A percentile compares a stretch with the other conserved stretches of the same genome.
Conservation (phyloP, 30 jellyfish, hydroid and myxozoan species). For the Hydra vulgaris region DNA sequence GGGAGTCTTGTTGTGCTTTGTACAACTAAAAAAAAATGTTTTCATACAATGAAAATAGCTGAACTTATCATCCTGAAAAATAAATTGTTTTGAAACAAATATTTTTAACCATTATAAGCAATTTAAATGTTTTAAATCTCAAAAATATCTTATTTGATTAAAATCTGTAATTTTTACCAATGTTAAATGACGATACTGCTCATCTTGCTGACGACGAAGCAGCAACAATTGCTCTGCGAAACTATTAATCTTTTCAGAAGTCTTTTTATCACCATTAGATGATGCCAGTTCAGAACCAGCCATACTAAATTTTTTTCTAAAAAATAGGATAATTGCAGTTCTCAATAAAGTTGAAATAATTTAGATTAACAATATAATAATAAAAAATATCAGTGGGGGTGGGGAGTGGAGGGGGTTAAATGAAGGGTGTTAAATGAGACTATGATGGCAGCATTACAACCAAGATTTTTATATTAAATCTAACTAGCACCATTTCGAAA, state of each 20-base stretch:
- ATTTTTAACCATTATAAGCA: not conserved
- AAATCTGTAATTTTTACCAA: not conserved
- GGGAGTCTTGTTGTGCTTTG: slow-evolving; percentile 75
- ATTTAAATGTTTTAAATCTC: not conserved
- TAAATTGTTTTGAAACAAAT: not conserved
- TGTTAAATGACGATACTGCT: slow-evolving; percentile 6
- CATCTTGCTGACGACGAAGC: slow-evolving; percentile 31
- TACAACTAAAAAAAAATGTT: slow-evolving; percentile 25
- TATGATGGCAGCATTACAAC: too few species aligned
- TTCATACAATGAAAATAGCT: not conserved
- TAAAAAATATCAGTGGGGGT: too few species aligned
- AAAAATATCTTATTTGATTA: not conserved
- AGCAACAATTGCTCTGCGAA: slow-evolving; percentile 9
- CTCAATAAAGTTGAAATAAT: too few species aligned
- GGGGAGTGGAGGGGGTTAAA: too few species aligned
- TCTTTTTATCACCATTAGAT: too few species aligned
- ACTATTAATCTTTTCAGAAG: slow-evolving; percentile 1
- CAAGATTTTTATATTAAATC: too few species aligned
- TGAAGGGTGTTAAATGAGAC: too few species aligned
- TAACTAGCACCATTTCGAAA: too few species aligned
- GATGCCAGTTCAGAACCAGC: too few species aligned
- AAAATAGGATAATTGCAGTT: too few species aligned
- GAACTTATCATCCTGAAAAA: not conserved
- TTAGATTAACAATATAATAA: too few species aligned
- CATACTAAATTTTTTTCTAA: too few species aligned